A percentile compares a stretch with the other conserved stretches of the same genome.
These are phyloP conservation scores for Choloepus didactylus DNA, from an alignment of 2,797 vertebrate species.

Conservation along the genomic window DNA sequence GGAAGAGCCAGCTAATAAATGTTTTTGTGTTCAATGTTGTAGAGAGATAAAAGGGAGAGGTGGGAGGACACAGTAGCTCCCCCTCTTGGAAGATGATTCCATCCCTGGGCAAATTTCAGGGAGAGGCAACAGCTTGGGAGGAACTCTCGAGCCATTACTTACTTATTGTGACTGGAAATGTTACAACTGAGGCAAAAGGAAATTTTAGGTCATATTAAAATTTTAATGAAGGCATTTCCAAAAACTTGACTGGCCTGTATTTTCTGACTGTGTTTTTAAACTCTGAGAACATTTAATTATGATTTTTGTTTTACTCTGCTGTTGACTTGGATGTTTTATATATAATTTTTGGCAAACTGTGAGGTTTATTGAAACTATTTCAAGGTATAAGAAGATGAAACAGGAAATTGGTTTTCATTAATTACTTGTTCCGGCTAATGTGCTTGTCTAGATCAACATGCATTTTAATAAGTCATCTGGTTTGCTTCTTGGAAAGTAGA, in stretches of 20 bases:
- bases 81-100: background rate
- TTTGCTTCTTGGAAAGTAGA: constrained; percentile 34
- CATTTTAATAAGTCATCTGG: constrained; percentile 18
- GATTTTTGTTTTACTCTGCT: constrained; percentile 41
- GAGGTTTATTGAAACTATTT: constrained; percentile 35
- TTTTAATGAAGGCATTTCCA: constrained; percentile 27
- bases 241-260: background rate
- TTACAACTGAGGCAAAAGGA: background rate
- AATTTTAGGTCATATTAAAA: background rate
- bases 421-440: background rate
- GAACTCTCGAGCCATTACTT: background rate
- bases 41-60: background rate
- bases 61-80: background rate
- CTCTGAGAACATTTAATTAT: constrained; percentile 17
- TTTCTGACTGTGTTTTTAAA: background rate
- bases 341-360: background rate
- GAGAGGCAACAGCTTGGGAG: background rate
- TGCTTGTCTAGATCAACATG: background rate
- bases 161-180: background rate
- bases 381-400: constrained; percentile 28
- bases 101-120: background rate
- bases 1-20: background rate
- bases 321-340: background rate
- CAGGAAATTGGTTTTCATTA: constrained; percentile 35
- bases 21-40: constrained; percentile 29